Evolutionary conservation across 2,797 vertebrate genomes (phyloP), one percentile per base, ranked within the genome.

Genomic region (Leucoraja ocellata): DNA sequence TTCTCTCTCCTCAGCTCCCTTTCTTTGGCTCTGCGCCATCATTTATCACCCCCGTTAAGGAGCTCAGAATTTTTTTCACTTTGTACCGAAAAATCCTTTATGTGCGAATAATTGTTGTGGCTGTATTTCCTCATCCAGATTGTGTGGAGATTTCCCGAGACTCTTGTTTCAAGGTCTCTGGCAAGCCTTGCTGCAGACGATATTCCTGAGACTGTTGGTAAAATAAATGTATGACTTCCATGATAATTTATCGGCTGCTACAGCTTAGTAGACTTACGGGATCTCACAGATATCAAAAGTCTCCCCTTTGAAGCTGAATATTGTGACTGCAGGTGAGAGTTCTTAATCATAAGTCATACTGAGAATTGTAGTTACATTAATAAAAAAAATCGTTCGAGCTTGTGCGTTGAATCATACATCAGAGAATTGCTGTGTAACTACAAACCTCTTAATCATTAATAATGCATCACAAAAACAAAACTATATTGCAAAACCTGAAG

Each of bases 391-490:
- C 11, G 76, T 76, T 92, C n/a, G 90, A n/a, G 90, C 39, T 54
- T 92, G 71, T 76, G 36, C 39, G 5, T 36, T 54, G 71, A 32
- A 92, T 92, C 83, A n/a, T 18, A 7, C 39, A 28, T 92, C 90
- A 76, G 39, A 73, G 71, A 76, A 1, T 10, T 46, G 39, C n/a
- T 54, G 39, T 76, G 28, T 76, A 92, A 92, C 73, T 28, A 92
- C 54, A 58, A 92, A 76, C 23, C 2, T 28, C 73, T 92, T 92
- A 25, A 3, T 92, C 71, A 92, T 92, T 92, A 76, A 92, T 92
- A 92, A 92, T 54, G 71, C 25, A 92, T n/a, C 54, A n/a, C 28
- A 10, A 73, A 23, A 76, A 54, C 25, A 61, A 84, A 46, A 9
- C 71, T 54, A 23, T 54, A 25, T 18, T 16, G 23, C 90, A n/a